Conservation (phyloP, 1,140 invertebrate genomes). For the Cotesia glomerata region DNA sequence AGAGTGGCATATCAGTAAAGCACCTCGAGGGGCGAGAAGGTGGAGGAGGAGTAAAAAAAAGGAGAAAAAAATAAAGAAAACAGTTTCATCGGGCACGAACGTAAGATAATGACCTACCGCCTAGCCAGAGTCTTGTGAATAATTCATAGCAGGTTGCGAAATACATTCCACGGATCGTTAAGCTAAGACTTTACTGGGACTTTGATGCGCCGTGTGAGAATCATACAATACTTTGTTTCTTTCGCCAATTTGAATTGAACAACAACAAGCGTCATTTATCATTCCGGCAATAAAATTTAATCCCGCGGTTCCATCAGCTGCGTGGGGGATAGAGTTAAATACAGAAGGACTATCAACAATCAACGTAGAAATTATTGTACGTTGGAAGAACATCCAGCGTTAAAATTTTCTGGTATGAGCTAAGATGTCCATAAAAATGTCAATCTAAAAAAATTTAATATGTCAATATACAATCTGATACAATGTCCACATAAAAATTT, state of each 20-base stretch:
- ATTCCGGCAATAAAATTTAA: background rate
- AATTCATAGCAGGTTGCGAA: constrained; percentile 35
- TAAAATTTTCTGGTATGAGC: no score
- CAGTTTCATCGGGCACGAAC: constrained; percentile 32
- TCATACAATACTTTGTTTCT: constrained; percentile 9
- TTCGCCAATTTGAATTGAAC: background rate
- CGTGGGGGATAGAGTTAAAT: background rate
- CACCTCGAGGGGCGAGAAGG: background rate
- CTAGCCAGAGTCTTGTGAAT: constrained; percentile 30
- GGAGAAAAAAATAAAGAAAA: constrained; percentile 29
- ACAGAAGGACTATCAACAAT: no score
- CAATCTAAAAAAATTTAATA: no score
- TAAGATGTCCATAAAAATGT: no score
- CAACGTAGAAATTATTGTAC: no score
- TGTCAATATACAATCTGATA: no score
- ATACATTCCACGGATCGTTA: constrained; percentile 35
- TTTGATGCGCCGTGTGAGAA: constrained; percentile 30
- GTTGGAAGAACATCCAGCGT: no score
- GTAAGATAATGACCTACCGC: constrained; percentile 38
- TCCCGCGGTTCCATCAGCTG: background rate
- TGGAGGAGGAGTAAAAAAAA: background rate
- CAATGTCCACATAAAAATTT: no score
- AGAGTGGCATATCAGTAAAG: no score
- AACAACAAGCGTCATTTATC: background rate
- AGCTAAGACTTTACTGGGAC: constrained; percentile 16